phyloP scores from a whole-genome alignment of 2,113 vertebrate genomes.

The Malurus melanocephalus region DNA sequence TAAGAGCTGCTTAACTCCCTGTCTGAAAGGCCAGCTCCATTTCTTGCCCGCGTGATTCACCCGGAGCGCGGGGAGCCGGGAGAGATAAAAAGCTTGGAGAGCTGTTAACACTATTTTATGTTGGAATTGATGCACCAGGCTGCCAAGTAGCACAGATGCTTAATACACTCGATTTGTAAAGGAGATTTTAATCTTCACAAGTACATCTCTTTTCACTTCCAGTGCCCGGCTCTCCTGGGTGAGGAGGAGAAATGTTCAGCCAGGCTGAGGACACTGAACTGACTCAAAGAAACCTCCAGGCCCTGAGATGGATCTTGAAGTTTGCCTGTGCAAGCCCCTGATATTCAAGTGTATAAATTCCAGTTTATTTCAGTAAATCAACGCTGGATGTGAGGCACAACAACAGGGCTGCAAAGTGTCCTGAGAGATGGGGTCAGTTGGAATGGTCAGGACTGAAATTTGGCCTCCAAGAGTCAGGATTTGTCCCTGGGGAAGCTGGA shows the following conservation, averaged over 20 bases:
- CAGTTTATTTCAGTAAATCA: background rate
- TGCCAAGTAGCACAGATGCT: background rate
- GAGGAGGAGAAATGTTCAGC: background rate
- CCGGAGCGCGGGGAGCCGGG: background rate
- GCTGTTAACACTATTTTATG: conserved; percentile 29
- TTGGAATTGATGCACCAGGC: background rate
- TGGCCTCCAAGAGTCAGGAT: background rate
- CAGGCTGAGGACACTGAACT: background rate
- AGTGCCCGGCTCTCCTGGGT: background rate
- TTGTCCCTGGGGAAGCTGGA: background rate
- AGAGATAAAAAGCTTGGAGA: conserved; percentile 5
- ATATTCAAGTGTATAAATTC: background rate
- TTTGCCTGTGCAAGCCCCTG: background rate
- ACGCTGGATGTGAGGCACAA: background rate
- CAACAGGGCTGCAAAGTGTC: background rate
- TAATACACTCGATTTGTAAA: conserved; percentile 28
- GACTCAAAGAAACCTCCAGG: background rate
- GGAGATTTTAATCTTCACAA: conserved; percentile 42
- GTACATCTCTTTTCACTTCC: background rate
- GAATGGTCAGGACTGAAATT: background rate
- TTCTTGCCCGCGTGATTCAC: background rate
- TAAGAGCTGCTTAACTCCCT: background rate
- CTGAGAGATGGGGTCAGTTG: background rate
- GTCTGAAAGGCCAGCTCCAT: background rate
- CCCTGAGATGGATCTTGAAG: background rate